These are phyloP conservation scores for Merops nubicus DNA, from an alignment of 2,113 vertebrate genomes.

Conservation along the genomic window DNA sequence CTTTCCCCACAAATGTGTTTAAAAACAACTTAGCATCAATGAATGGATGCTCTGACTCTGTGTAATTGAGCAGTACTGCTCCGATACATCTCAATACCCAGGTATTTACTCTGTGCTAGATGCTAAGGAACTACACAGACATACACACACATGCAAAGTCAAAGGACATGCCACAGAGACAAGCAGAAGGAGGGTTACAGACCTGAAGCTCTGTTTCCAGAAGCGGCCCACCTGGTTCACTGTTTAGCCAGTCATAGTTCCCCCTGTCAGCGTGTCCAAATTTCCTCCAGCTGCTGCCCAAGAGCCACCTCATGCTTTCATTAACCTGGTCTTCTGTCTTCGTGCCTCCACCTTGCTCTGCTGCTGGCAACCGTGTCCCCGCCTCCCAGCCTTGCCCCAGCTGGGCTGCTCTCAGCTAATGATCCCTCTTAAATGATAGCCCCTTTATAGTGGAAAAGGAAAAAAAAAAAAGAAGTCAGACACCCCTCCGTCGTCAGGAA, in stretches of 20 bases:
- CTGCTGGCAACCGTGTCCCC: background rate
- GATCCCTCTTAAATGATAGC: slow-evolving; percentile 63
- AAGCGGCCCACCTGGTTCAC: slow-evolving; percentile 76
- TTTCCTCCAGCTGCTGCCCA: slow-evolving; percentile 87
- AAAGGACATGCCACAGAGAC: background rate
- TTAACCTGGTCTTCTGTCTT: background rate
- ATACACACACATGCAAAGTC: background rate
- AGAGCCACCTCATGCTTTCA: slow-evolving; percentile 80
- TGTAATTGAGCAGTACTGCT: background rate
- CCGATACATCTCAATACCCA: accelerated
- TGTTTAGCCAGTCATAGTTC: slow-evolving; percentile 85
- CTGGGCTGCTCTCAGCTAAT: slow-evolving; percentile 38
- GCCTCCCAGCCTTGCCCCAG: slow-evolving; percentile 52
- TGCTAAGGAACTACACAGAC: background rate
- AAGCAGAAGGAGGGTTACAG: slow-evolving; percentile 40
- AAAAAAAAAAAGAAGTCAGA: slow-evolving; percentile 10
- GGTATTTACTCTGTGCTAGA: background rate
- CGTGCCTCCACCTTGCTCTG: slow-evolving; percentile 19
- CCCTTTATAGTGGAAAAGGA: slow-evolving; percentile 49
- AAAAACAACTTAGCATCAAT: background rate
- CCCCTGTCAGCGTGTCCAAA: slow-evolving; percentile 87
- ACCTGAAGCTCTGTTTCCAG: slow-evolving; percentile 85
- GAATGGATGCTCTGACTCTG: background rate
- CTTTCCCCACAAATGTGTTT: background rate
- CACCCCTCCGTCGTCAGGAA: background rate